Percentiles rank a stretch among this genome's conserved stretches.
These are phyloP conservation scores for Drosophila subpulchrella DNA, from an alignment of 1,140 invertebrate species.

Conservation along the genomic window DNA sequence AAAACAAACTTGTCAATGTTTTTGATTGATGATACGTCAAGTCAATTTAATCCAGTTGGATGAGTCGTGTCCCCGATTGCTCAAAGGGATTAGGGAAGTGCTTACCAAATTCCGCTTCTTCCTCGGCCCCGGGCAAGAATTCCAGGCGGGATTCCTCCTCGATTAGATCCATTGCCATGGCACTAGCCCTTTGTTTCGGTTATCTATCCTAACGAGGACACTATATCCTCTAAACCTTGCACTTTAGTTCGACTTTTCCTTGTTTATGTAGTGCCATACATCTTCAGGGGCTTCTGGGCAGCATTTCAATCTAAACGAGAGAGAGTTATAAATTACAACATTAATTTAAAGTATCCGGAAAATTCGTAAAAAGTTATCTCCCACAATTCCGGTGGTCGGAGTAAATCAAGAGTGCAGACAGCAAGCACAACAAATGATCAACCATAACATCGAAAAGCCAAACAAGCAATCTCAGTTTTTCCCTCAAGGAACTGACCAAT, in stretches of 20 bases:
- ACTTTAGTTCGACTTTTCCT: neutral
- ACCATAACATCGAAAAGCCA: slow-evolving; percentile 10
- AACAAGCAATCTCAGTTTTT: slow-evolving; percentile 5
- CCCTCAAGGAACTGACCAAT: slow-evolving; percentile 1
- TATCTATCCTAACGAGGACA: slow-evolving; percentile 18
- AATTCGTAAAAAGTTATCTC: neutral
- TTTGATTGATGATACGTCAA: slow-evolving; percentile 45
- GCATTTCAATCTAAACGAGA: slow-evolving; percentile 16
- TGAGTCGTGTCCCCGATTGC: slow-evolving; percentile 2
- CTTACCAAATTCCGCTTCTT: slow-evolving; percentile 75
- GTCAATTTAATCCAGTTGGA: slow-evolving; percentile 13
- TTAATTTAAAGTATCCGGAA: slow-evolving; percentile 14
- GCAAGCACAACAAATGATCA: slow-evolving; percentile 5
- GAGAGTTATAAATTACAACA: neutral
- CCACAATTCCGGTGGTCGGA: neutral
- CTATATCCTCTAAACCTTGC: slow-evolving; percentile 3
- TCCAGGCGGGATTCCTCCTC: slow-evolving; percentile 47
- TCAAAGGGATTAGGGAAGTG: slow-evolving; percentile 29
- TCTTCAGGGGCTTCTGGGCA: slow-evolving; percentile 14
- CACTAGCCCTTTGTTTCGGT: slow-evolving; percentile 6
- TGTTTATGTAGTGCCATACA: slow-evolving; percentile 33
- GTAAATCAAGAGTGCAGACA: slow-evolving; percentile 7
- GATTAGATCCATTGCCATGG: slow-evolving; percentile 56
- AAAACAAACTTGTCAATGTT: slow-evolving; percentile 28
- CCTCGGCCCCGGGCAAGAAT: slow-evolving; percentile 65